A percentile compares a stretch with the other conserved stretches of the same genome.
Evolutionary conservation across 2,888 invertebrate species (phyloP).

Genomic region (Euproctis similis): DNA sequence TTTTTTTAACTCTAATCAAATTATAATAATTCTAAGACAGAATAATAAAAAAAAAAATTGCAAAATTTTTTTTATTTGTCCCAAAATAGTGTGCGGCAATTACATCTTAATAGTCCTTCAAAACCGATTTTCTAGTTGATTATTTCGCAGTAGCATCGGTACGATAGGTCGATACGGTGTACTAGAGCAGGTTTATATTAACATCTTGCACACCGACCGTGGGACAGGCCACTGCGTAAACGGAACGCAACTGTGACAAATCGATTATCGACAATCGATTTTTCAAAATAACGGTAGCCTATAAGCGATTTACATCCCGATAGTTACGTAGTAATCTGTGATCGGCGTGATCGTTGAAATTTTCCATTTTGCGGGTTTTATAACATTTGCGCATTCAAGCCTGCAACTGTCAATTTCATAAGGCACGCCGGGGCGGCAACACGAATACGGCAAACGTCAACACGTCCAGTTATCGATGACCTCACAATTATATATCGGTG

Average conservation of each 20-base stretch:
- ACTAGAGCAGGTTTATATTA: constrained; percentile 28
- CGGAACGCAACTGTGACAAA: constrained; percentile 64
- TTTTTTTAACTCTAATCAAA: no score
- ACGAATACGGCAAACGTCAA: constrained; percentile 48
- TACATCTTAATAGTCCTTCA: constrained; percentile 44
- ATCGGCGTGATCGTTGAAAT: constrained; percentile 72
- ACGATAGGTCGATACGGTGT: constrained; percentile 41
- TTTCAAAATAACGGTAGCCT: constrained; percentile 71
- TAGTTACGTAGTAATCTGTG: constrained; percentile 67
- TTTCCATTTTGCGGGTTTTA: constrained; percentile 65
- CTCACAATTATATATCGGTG: constrained; percentile 25
- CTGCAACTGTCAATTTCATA: constrained; percentile 71
- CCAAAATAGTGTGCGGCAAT: constrained; percentile 45
- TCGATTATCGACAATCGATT: constrained; percentile 68
- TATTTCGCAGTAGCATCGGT: constrained; percentile 39
- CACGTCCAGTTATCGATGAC: constrained; percentile 40
- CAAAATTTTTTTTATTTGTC: constrained; percentile 25
- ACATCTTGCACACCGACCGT: constrained; percentile 43
- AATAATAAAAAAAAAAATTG: constrained; percentile 1
- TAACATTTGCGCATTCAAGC: constrained; percentile 68
- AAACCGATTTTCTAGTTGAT: constrained; percentile 54
- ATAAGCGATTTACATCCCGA: constrained; percentile 68
- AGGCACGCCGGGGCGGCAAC: constrained; percentile 56
- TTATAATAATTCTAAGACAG: no score
- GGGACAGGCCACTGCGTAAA: constrained; percentile 61